A percentile compares a stretch with the other conserved stretches of the same genome.
phyloP scores from a whole-genome alignment of 1,140 invertebrate genomes.

The Ooceraea biroi region DNA sequence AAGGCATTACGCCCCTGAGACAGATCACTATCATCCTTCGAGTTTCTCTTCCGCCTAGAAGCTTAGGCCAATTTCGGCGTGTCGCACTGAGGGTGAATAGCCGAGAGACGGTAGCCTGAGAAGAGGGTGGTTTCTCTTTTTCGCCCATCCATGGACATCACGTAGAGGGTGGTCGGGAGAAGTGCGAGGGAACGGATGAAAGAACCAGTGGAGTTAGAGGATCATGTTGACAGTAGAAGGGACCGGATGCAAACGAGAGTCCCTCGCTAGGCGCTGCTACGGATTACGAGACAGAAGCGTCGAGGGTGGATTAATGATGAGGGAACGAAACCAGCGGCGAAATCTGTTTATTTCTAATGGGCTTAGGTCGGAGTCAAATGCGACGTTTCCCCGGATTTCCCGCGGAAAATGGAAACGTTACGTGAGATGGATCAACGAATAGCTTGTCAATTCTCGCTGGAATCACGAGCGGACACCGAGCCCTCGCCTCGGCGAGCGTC shows the following conservation, averaged over 20 bases:
- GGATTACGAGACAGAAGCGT: conserved; percentile 25
- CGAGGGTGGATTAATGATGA: conserved; percentile 57
- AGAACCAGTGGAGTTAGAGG: not conserved
- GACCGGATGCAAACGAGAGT: conserved; percentile 57
- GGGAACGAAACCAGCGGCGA: conserved; percentile 24
- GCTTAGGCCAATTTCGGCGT: conserved; percentile 58
- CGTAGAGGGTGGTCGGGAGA: not conserved
- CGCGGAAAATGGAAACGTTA: not conserved
- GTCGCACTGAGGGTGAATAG: not conserved
- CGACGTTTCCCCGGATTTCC: not conserved
- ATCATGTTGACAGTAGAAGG: conserved; percentile 43
- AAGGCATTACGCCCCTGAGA: conserved; percentile 16
- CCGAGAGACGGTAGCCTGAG: no score
- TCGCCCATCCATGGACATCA: not conserved
- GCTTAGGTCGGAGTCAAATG: not conserved
- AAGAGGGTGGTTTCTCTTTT: not conserved
- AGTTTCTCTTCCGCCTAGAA: conserved; percentile 8
- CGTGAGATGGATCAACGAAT: not conserved
- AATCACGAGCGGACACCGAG: conserved; percentile 30
- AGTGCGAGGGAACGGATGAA: not conserved
- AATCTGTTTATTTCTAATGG: conserved; percentile 65
- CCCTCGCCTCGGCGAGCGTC: not conserved
- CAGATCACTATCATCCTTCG: conserved; percentile 29
- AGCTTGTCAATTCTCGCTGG: not conserved
- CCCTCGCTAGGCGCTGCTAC: conserved; percentile 9